Evolutionary conservation across 2,113 vertebrate species (phyloP).

Genomic region (Calypte anna): DNA sequence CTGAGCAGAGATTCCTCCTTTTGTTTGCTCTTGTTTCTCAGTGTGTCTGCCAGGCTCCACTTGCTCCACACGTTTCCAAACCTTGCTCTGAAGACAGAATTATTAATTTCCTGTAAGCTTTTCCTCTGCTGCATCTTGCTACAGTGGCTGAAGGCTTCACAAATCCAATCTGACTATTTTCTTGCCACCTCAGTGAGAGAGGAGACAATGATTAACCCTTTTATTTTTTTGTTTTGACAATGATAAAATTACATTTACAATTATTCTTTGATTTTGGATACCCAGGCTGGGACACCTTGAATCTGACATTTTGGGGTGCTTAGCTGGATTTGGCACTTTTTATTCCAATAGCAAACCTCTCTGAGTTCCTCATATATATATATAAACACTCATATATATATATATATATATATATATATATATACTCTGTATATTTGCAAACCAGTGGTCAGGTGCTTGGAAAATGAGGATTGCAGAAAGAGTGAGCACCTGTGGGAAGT

Average conservation of each 20-base stretch:
- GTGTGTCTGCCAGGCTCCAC: not conserved
- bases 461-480: not conserved
- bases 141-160: not conserved
- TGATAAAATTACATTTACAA: not conserved
- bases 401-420: not conserved
- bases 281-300: not conserved
- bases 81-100: not conserved
- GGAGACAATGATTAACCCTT: not conserved
- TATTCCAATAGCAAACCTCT: not conserved
- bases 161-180: not conserved
- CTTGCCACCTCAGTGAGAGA: not conserved
- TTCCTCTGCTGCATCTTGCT: not conserved
- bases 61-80: not conserved
- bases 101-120: constrained; percentile 26
- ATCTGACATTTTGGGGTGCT: not conserved
- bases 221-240: not conserved
- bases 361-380: not conserved
- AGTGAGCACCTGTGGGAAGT: not conserved
- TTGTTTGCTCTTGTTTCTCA: not conserved
- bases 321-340: not conserved
- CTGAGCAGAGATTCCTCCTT: not conserved
- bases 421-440: not conserved
- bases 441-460: not conserved
- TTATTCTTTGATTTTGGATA: not conserved
- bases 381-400: no score